Conservation (phyloP, 37 sponge, comb jelly and placozoan genomes). For the Beroe forskalii region DNA sequence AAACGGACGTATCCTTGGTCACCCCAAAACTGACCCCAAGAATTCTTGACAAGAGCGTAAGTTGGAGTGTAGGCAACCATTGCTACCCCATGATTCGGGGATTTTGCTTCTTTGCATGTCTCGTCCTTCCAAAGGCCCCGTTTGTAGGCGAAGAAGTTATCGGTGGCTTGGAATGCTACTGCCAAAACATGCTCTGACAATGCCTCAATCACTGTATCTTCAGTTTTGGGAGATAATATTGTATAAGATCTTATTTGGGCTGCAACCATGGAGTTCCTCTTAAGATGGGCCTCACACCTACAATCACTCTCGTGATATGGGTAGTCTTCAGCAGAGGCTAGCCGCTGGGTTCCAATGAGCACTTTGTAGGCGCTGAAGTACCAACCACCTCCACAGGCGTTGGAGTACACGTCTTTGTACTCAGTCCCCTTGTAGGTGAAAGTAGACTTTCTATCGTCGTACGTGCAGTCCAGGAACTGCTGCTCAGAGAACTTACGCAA, state of each 20-base stretch:
- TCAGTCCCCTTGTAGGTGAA: not conserved
- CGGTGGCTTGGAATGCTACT: not conserved
- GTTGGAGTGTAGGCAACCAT: conserved; percentile 18
- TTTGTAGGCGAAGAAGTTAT: not conserved
- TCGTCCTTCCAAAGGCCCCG: not conserved
- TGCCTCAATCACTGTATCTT: not conserved
- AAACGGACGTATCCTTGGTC: conserved; percentile 36
- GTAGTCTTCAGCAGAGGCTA: not conserved
- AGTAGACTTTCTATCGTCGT: not conserved
- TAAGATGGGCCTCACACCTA: not conserved
- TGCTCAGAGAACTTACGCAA: not conserved
- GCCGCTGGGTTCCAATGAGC: not conserved
- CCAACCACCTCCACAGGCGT: not conserved
- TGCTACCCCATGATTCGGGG: conserved; percentile 22
- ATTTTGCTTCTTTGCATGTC: not conserved
- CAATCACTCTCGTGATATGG: not conserved
- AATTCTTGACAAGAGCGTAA: not conserved
- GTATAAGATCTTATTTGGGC: not conserved
- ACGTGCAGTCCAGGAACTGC: not conserved
- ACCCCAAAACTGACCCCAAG: conserved; percentile 32
- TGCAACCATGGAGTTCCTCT: not conserved
- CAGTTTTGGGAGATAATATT: not conserved
- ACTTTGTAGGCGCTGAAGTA: not conserved
- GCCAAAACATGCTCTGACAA: not conserved
- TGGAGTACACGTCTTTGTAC: not conserved